These are phyloP conservation scores for Cephus spinipes DNA, from an alignment of 2,888 invertebrate species.

Conservation along the genomic window DNA sequence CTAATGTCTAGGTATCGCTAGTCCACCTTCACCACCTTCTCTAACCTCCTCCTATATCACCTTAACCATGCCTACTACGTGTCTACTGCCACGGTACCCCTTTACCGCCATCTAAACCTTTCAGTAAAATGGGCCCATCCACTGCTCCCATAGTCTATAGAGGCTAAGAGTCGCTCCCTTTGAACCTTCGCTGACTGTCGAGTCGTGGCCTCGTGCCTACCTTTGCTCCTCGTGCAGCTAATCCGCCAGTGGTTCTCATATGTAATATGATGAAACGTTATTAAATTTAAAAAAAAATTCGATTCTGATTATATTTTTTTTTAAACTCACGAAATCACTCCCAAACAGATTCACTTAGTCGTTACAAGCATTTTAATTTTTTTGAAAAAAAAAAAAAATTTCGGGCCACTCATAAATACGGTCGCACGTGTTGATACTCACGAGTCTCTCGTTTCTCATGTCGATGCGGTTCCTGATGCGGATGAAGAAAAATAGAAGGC, in stretches of 20 bases:
- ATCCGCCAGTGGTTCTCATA: constrained; percentile 22
- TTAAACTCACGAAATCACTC: not conserved
- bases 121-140: constrained; percentile 23
- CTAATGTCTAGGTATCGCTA: not conserved
- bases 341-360: not conserved
- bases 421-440: not conserved
- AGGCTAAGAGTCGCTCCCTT: constrained; percentile 24
- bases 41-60: not conserved
- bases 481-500: not conserved
- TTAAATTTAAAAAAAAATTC: not conserved
- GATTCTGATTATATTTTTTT: not conserved
- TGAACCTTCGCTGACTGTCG: constrained; percentile 21
- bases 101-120: constrained; percentile 1
- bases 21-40: not conserved
- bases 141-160: constrained; percentile 9
- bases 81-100: not conserved
- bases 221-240: constrained; percentile 10
- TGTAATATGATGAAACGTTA: not conserved
- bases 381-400: not conserved
- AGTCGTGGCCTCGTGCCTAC: constrained; percentile 11
- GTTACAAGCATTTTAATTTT: not conserved
- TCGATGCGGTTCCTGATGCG: not conserved
- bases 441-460: not conserved
- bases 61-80: not conserved
- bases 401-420: not conserved